phyloP scores from a whole-genome alignment of 1,140 invertebrate genomes.

The Cotesia typhae region DNA sequence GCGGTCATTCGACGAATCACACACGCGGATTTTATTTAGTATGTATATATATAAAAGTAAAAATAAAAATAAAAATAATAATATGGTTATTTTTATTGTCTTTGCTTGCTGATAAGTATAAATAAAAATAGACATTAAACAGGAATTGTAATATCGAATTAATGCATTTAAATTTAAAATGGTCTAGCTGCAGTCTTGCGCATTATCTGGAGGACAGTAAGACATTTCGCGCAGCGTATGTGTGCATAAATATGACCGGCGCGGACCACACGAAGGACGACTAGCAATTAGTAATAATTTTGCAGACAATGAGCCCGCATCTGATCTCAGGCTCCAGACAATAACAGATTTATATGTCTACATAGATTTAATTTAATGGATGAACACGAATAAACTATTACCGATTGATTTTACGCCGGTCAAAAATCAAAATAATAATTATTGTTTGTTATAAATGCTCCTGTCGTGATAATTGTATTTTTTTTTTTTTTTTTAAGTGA shows the following conservation, averaged over 20 bases:
- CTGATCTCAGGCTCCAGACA: slow-evolving; percentile 43
- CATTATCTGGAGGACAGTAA: not conserved
- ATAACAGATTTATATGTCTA: slow-evolving; percentile 43
- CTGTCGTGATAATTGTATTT: not conserved
- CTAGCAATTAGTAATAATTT: slow-evolving; percentile 57
- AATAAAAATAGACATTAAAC: too few species aligned
- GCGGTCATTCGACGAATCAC: slow-evolving; percentile 24
- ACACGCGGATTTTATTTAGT: slow-evolving; percentile 1
- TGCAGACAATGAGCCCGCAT: slow-evolving; percentile 54
- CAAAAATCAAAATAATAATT: not conserved
- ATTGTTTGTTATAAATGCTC: not conserved
- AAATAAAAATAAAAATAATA: not conserved
- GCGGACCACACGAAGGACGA: slow-evolving; percentile 51
- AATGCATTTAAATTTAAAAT: too few species aligned
- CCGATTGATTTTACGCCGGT: not conserved
- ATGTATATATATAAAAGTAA: slow-evolving; percentile 3
- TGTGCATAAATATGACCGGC: slow-evolving; percentile 20
- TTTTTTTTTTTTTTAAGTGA: slow-evolving; percentile 6
- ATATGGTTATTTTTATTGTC: too few species aligned
- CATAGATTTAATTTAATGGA: slow-evolving; percentile 30
- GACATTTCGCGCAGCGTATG: not conserved
- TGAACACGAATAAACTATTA: slow-evolving; percentile 15
- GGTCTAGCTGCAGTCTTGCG: not conserved
- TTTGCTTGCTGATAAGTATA: too few species aligned
- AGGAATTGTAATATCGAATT: too few species aligned